Evolutionary conservation across 2,113 vertebrate genomes (phyloP), one percentile per base, ranked within the genome.

Genomic region (Noctilio leporinus): DNA sequence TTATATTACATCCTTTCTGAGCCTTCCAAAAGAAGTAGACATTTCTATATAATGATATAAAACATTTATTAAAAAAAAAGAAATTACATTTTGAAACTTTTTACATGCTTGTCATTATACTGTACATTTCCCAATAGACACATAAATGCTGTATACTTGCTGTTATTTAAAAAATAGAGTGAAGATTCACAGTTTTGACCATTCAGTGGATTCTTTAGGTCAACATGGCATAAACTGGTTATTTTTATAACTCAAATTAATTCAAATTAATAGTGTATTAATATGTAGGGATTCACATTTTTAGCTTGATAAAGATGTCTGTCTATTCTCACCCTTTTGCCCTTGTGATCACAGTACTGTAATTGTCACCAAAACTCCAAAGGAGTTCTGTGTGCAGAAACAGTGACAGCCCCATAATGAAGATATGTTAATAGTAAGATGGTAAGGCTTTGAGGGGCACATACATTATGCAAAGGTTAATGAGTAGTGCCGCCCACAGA

Each of bases 391-490:
- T 67, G 15, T 43, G 33, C 2, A 7, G 11, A 86, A 62, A 80
- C 72, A 70, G 10, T 93, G 67, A 51, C 57, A 97, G 78, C 59
- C 65, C 17, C 19, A 0, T 87, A 95, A 86, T 67, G 62, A 90
- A 96, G 35, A 35, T 76, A 57, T 55, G 40, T 94, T 77, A 84
- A 64, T 65, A 95, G 47, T 10, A 93, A 96, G 86, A 96, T 86
- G 33, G 33, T 43, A 93, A 77, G 26, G n/a, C 14, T 80, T 86
- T 88, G 5, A 10, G 53, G 38, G 3, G 14, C 78, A 30, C 84
- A 33, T 33, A 57, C 92, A 67, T 85, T 93, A 93, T 38, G n/a
- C 86, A 92, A 95, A 69, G 10, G 22, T 95, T 97, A 96, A 95
- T 93, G 75, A 94, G 26, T 38, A 73, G 5, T 47, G 67, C 1